Conservation (phyloP, 2,113 vertebrate species). For the Nansenia antarctica region DNA sequence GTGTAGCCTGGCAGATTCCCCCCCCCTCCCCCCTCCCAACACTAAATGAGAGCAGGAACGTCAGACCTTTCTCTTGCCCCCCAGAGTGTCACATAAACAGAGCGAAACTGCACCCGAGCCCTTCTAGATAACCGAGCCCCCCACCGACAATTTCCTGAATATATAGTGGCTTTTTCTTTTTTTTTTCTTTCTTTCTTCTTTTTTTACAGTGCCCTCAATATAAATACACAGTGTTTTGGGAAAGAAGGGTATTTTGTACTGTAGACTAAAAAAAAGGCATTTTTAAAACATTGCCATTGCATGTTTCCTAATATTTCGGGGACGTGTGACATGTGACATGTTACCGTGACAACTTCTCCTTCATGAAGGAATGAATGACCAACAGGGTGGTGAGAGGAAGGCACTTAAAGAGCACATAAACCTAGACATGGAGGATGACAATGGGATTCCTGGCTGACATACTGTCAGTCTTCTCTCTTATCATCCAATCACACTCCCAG, state of each 20-base stretch:
- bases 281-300: too few species aligned
- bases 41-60: constrained; percentile 22
- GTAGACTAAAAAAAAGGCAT: neutral
- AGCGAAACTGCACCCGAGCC: constrained; percentile 29
- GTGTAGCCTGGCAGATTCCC: constrained; percentile 18
- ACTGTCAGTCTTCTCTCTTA: neutral
- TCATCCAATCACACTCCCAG: neutral
- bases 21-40: constrained; percentile 2
- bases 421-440: neutral
- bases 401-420: neutral
- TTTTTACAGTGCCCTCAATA: neutral
- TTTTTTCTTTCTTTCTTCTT: too few species aligned
- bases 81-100: constrained; percentile 30
- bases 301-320: neutral
- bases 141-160: too few species aligned
- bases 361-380: too few species aligned
- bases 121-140: neutral
- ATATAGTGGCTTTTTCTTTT: neutral
- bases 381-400: neutral
- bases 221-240: neutral
- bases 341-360: neutral
- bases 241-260: neutral
- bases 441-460: neutral
- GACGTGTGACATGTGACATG: neutral
- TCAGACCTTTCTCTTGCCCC: constrained; percentile 28